These are phyloP conservation scores for Atethmia centrago DNA, from an alignment of 2,888 invertebrate genomes.

Conservation along the genomic window DNA sequence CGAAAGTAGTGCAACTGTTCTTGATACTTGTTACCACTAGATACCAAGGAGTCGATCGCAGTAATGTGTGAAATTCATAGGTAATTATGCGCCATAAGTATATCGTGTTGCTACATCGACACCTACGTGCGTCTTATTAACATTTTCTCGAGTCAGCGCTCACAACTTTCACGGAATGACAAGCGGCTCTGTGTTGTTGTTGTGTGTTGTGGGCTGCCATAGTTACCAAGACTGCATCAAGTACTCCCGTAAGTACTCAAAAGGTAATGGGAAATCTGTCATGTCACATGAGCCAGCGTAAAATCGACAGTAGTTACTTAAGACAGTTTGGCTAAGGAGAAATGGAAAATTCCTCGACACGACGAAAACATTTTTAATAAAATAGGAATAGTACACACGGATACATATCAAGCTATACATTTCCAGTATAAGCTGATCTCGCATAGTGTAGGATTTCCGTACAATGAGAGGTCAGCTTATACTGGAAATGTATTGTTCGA, in stretches of 20 bases:
- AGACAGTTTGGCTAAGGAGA: too few relatives aligned
- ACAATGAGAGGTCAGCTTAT: too few relatives aligned
- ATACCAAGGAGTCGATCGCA: slow-evolving; percentile 2
- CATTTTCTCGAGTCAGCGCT: slow-evolving; percentile 52
- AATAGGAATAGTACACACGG: not conserved
- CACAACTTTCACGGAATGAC: slow-evolving; percentile 57
- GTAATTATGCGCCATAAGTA: slow-evolving; percentile 48
- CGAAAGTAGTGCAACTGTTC: not conserved
- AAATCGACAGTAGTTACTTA: not conserved
- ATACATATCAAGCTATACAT: too few relatives aligned
- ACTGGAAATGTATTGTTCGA: too few relatives aligned
- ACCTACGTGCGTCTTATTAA: slow-evolving; percentile 47
- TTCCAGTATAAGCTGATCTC: too few relatives aligned
- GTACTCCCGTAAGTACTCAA: slow-evolving; percentile 14
- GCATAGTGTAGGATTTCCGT: too few relatives aligned
- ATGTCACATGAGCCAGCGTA: not conserved
- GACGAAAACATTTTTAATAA: not conserved
- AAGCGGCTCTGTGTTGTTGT: slow-evolving; percentile 30
- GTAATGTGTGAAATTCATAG: slow-evolving; percentile 48
- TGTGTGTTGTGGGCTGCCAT: slow-evolving; percentile 16
- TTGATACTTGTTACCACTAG: not conserved
- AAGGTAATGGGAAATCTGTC: slow-evolving; percentile 28
- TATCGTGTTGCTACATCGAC: slow-evolving; percentile 41
- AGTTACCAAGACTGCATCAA: slow-evolving; percentile 7
- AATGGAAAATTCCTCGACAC: not conserved